Conservation (phyloP, 2,888 invertebrate genomes). For the Uropetala carovei region DNA sequence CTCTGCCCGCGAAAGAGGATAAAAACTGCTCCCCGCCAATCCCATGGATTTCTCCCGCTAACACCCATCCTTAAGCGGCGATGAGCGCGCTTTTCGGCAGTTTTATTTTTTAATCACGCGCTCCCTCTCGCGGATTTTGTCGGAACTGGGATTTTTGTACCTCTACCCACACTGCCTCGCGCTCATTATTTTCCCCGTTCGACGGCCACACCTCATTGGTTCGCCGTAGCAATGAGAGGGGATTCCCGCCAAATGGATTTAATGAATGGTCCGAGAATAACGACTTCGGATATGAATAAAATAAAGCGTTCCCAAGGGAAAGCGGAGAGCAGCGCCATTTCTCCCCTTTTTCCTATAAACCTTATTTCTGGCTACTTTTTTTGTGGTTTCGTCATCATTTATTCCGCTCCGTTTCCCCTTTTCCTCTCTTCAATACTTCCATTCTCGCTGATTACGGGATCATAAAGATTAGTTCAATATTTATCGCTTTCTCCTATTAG, state of each 20-base stretch:
- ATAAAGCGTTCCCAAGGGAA: not conserved
- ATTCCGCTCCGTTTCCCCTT: not conserved
- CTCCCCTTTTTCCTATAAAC: not conserved
- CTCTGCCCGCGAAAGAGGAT: slow-evolving; percentile 35
- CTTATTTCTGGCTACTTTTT: not conserved
- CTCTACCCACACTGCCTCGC: not conserved
- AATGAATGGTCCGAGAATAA: slow-evolving; percentile 47
- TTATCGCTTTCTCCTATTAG: too few species aligned
- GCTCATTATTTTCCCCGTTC: slow-evolving; percentile 51
- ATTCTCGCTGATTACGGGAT: not conserved
- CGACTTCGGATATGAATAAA: slow-evolving; percentile 64
- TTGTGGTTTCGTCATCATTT: not conserved
- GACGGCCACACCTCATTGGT: slow-evolving; percentile 53
- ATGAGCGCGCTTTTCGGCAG: slow-evolving; percentile 59
- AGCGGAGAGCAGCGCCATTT: not conserved
- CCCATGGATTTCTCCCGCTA: slow-evolving; percentile 53
- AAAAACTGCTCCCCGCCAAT: slow-evolving; percentile 56
- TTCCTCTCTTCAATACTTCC: not conserved
- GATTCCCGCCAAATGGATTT: not conserved
- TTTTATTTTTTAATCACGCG: slow-evolving; percentile 55
- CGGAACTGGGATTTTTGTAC: slow-evolving; percentile 9
- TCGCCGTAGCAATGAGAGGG: slow-evolving; percentile 43
- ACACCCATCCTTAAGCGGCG: slow-evolving; percentile 59
- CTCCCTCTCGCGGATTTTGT: slow-evolving; percentile 40
- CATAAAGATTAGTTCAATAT: too few species aligned